These are phyloP conservation scores for Pogonophryne albipinna DNA, from an alignment of 2,797 vertebrate species.

Conservation along the genomic window DNA sequence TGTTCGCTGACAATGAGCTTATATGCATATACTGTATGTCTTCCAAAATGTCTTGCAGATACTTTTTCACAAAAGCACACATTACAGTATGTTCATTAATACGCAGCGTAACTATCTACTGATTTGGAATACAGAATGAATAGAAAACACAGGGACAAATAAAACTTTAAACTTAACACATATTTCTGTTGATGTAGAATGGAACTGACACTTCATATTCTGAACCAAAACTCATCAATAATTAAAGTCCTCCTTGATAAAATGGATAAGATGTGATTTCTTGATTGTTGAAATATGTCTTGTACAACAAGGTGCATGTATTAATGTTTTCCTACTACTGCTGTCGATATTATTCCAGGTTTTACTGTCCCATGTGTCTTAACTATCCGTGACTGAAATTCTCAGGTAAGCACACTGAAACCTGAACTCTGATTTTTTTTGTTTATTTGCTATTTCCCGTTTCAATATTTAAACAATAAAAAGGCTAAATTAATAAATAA, in stretches of 20 bases:
- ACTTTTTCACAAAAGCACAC: constrained; percentile 12
- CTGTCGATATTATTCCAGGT: not conserved
- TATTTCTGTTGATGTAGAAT: not conserved
- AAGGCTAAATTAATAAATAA: not conserved
- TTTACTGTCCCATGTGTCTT: not conserved
- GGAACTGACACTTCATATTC: not conserved
- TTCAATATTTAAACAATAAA: not conserved
- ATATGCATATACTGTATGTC: constrained; percentile 18
- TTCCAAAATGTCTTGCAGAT: constrained; percentile 6
- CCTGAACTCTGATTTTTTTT: not conserved
- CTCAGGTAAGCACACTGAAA: not conserved
- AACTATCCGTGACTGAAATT: not conserved
- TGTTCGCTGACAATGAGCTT: constrained; percentile 46
- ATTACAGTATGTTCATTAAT: not conserved
- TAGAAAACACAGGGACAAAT: not conserved
- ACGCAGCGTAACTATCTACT: not conserved
- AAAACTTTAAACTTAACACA: not conserved
- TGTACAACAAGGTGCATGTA: not conserved
- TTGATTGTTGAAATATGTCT: not conserved
- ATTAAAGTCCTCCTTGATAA: not conserved
- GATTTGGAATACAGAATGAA: not conserved
- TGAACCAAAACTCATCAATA: not conserved
- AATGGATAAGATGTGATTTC: not conserved
- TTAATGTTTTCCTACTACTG: not conserved
- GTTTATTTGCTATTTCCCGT: not conserved